Conservation (phyloP, 2,888 invertebrate genomes). For the Himalopsyche kuldschensis region DNA sequence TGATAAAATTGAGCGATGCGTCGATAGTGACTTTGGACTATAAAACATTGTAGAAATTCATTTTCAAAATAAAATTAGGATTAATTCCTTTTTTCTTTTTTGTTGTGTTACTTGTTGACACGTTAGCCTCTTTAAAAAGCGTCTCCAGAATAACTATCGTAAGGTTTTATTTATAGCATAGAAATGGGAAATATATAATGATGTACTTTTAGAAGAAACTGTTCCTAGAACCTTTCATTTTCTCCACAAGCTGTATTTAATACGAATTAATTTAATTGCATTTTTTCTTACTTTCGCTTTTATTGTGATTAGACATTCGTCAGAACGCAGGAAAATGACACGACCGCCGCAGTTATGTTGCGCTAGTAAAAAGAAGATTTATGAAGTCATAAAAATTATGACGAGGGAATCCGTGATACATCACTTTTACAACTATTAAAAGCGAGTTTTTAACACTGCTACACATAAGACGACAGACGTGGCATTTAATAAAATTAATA, state of each 20-base stretch:
- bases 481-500: background rate
- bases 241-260: background rate
- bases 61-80: no score
- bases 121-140: no score
- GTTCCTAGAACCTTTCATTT: background rate
- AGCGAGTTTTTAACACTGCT: background rate
- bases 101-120: no score
- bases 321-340: background rate
- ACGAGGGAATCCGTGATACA: background rate
- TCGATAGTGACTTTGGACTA: no score
- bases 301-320: background rate
- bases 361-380: background rate
- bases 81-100: no score
- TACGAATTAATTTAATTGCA: background rate
- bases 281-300: background rate
- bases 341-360: background rate
- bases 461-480: background rate
- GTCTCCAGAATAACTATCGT: no score
- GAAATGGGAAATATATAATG: background rate
- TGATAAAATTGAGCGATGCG: no score
- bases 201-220: background rate
- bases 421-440: background rate
- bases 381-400: background rate
- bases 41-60: no score
- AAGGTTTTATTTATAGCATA: background rate